Evolutionary conservation across 2,113 vertebrate genomes (phyloP).

Genomic region (Polypterus senegalus): DNA sequence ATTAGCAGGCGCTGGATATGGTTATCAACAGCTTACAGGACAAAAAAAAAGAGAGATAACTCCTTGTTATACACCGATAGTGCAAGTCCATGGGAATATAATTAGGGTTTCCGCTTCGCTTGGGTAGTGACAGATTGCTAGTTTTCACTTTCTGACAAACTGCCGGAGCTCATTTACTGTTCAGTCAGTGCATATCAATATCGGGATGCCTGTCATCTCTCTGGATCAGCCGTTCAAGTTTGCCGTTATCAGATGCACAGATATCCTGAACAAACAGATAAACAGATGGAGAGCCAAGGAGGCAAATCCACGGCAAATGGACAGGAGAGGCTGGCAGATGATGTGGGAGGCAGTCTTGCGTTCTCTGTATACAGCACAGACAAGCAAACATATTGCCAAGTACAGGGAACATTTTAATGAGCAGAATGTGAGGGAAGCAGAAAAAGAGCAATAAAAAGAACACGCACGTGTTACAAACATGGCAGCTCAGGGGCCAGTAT

Average conservation of each 20-base stretch:
- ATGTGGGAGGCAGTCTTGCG: too few relatives aligned
- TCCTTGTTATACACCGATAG: slow-evolving; percentile 39
- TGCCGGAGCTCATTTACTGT: slow-evolving; percentile 33
- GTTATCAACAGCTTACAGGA: too few relatives aligned
- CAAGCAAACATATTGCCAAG: too few relatives aligned
- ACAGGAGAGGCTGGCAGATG: too few relatives aligned
- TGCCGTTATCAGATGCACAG: not conserved
- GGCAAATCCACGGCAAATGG: too few relatives aligned
- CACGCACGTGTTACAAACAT: not conserved
- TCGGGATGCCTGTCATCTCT: not conserved
- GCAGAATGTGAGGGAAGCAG: too few relatives aligned
- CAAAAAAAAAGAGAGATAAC: slow-evolving; percentile 25
- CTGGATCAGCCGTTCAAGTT: not conserved
- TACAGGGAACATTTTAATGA: too few relatives aligned
- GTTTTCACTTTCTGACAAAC: slow-evolving; percentile 36
- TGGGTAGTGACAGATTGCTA: slow-evolving; percentile 46
- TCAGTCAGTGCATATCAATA: slow-evolving; percentile 35
- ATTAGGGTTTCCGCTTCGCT: slow-evolving; percentile 42
- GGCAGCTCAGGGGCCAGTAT: too few relatives aligned
- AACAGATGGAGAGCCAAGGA: not conserved
- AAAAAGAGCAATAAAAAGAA: not conserved
- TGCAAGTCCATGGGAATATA: slow-evolving; percentile 45
- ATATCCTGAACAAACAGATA: not conserved
- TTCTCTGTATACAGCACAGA: too few relatives aligned
- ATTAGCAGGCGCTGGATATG: too few relatives aligned